Percentiles rank a stretch among this genome's conserved stretches.
phyloP scores from a whole-genome alignment of 2,797 vertebrate species.

The Danio jaintianensis region DNA sequence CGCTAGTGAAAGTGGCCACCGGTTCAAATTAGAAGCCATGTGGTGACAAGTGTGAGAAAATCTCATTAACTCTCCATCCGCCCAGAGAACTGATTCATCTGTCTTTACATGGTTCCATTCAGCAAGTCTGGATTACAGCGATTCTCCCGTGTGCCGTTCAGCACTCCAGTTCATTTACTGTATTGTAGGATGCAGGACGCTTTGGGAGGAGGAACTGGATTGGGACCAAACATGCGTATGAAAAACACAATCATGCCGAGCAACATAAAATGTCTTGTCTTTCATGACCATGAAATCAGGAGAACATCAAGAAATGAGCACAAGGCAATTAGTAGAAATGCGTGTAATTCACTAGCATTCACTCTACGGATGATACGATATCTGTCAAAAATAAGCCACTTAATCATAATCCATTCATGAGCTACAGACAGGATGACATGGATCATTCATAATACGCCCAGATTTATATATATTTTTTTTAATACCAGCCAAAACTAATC shows the following conservation, averaged over 20 bases:
- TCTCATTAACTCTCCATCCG: slow-evolving; percentile 55
- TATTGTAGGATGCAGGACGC: not conserved
- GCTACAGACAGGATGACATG: slow-evolving; percentile 6
- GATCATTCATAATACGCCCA: not conserved
- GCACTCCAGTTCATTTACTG: not conserved
- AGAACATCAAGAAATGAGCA: slow-evolving; percentile 49
- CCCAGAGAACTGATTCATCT: slow-evolving; percentile 51
- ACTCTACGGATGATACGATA: slow-evolving; percentile 41
- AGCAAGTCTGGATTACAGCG: slow-evolving; percentile 26
- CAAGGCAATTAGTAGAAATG: slow-evolving; percentile 50
- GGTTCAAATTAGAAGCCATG: slow-evolving; percentile 52
- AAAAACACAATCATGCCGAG: slow-evolving; percentile 19
- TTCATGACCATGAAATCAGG: slow-evolving; percentile 54
- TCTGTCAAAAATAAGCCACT: slow-evolving; percentile 45
- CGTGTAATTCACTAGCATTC: slow-evolving; percentile 46
- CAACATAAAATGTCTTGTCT: slow-evolving; percentile 30
- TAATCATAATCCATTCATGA: slow-evolving; percentile 31
- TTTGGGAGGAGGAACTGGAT: slow-evolving; percentile 12
- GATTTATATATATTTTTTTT: not conserved
- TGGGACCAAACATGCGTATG: slow-evolving; percentile 27
- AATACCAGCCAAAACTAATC: not conserved
- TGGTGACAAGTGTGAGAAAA: slow-evolving; percentile 54
- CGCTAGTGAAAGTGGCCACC: slow-evolving; percentile 47
- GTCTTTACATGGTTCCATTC: slow-evolving; percentile 44
- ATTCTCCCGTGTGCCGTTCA: slow-evolving; percentile 1